Evolutionary conservation across 2,888 invertebrate species (phyloP), one percentile per base, ranked within the genome.

Genomic region (Gisinianus flammeolus): DNA sequence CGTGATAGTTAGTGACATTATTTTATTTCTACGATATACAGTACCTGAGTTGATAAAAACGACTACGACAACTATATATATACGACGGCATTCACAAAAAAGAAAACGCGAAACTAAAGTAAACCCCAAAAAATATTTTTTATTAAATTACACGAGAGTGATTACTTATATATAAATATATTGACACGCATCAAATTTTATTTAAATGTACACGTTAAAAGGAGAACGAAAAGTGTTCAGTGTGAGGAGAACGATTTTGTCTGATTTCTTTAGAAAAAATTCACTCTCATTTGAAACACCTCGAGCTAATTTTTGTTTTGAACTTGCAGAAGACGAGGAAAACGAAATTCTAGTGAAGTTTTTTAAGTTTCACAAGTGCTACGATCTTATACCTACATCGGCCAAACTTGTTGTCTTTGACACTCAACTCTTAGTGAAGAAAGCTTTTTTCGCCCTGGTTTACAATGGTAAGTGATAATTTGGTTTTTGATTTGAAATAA

Each of bases 321-420:
- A 85, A 85, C 83, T 90, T 91, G 79, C 92, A 96, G 96, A 96
- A 90, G 95, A 96, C 88, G 96, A 97, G 90, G 96, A 97, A 89
- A 95, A 95, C 87, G 95, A 96, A 89, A 97, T 97, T 87, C 97
- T 96, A 89, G 96, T 96, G 85, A 97, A 97, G 88, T 99, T 99
- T 91, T 98, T 99, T 93, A 96, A 96, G 89, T 98, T 97, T 89
- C 98, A 99, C 91, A 97, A 97, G 89, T 98, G 98, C 89, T 99
- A 99, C 90, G 99, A 99, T 90, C 91, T 99, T 88, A 98, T 99
- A 87, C 99, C 99, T 81, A 98, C 97, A 80, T 98, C 98, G 86
- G 97, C 98, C 85, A 99, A 99, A 89, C 90, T 99, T 87, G 98
- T 99, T 84, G 97, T 99, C 80, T 99, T 99, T 88, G 99, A 99